Percentiles rank a stretch among this genome's conserved stretches.
phyloP scores from a whole-genome alignment of 2,113 vertebrate species.

The Cebus imitator region DNA sequence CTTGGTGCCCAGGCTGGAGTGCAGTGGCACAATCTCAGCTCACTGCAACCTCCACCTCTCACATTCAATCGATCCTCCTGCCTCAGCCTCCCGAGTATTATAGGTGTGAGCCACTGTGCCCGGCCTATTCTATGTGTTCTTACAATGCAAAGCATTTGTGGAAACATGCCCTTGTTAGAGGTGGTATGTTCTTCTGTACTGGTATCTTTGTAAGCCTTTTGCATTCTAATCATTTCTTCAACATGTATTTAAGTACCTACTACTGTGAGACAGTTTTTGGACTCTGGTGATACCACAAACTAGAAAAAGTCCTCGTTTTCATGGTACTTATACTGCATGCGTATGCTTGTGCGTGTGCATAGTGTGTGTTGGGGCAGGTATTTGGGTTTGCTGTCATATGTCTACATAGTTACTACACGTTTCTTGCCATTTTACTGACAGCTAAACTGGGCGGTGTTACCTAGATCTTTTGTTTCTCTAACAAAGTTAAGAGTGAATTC shows the following conservation, averaged over 20 bases:
- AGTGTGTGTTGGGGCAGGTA: not conserved
- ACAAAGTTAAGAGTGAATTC: not conserved
- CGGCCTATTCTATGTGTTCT: not conserved
- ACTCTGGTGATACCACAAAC: not conserved
- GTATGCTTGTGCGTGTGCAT: not conserved
- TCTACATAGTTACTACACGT: not conserved
- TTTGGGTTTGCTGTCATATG: not conserved
- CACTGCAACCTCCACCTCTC: too few species aligned
- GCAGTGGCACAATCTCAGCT: too few species aligned
- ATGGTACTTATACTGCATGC: not conserved
- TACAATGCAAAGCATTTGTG: not conserved
- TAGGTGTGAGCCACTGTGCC: too few species aligned
- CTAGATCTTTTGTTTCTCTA: constrained; percentile 22
- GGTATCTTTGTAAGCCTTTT: not conserved
- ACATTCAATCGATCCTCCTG: too few species aligned
- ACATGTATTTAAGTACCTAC: not conserved
- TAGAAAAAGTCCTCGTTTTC: not conserved
- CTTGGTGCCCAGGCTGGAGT: too few species aligned
- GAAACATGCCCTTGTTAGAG: not conserved
- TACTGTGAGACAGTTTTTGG: not conserved
- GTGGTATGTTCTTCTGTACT: not conserved
- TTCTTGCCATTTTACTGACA: not conserved
- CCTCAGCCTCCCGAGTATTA: too few species aligned
- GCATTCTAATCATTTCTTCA: not conserved
- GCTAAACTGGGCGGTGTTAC: not conserved